A percentile compares a stretch with the other conserved stretches of the same genome.
Conservation (phyloP, 1,140 invertebrate genomes). For the Atopsyche davidsoni region DNA sequence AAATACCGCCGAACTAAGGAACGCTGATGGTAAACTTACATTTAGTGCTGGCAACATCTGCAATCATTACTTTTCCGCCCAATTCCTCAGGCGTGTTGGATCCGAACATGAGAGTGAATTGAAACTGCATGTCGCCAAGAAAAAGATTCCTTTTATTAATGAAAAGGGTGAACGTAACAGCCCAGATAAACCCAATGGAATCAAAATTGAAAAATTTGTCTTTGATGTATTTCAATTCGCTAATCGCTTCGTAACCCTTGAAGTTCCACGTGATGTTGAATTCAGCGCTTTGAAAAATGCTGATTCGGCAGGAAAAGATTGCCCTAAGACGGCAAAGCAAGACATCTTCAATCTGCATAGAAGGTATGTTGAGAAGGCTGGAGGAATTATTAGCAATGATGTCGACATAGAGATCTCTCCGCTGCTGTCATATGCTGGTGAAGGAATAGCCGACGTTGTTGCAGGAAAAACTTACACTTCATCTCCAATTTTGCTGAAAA, state of each 20-base stretch:
- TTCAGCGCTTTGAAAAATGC: conserved; percentile 97
- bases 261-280: conserved; percentile 87
- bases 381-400: conserved; percentile 66
- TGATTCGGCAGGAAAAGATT: conserved; percentile 81
- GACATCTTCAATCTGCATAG: conserved; percentile 79
- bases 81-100: conserved; percentile 71
- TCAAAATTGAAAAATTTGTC: conserved; percentile 99
- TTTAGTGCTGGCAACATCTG: conserved; percentile 97
- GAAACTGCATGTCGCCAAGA: conserved; percentile 92
- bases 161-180: conserved; percentile 62
- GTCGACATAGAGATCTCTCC: conserved; percentile 88
- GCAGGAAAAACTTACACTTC: conserved; percentile 59
- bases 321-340: conserved; percentile 75
- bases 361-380: conserved; percentile 75
- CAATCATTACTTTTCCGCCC: conserved; percentile 92
- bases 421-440: conserved; percentile 84
- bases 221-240: conserved; percentile 97
- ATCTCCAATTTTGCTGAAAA: conserved; percentile 49
- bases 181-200: conserved; percentile 85
- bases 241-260: conserved; percentile 87
- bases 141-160: conserved; percentile 91
- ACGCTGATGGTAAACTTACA: conserved; percentile 71
- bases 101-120: conserved; percentile 63
- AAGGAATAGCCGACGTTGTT: conserved; percentile 65
- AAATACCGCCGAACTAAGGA: conserved; percentile 75